Evolutionary conservation across 2,888 invertebrate species (phyloP).

Genomic region (Tigriopus californicus): DNA sequence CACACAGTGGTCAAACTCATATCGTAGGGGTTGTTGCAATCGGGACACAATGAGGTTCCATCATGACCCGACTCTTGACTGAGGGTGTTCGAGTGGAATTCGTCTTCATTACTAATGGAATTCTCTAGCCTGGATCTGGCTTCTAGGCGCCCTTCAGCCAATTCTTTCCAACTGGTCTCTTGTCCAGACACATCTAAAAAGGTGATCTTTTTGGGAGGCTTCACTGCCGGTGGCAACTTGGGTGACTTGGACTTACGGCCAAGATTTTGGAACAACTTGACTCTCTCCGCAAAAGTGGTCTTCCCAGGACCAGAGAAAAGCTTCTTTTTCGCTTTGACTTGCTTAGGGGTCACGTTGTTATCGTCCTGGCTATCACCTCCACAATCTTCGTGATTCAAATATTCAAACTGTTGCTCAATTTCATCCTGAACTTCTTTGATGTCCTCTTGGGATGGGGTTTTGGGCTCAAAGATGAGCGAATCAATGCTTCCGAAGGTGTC

Average conservation of each 20-base stretch:
- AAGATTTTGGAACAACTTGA: slow-evolving; percentile 11
- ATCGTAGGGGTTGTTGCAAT: neutral
- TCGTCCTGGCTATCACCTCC: slow-evolving; percentile 2
- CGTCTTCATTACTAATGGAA: neutral
- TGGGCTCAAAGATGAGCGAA: slow-evolving; percentile 23
- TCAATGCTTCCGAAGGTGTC: slow-evolving; percentile 22
- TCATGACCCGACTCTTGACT: neutral
- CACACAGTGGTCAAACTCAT: neutral
- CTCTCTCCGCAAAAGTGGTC: slow-evolving; percentile 11
- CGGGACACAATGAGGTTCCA: neutral
- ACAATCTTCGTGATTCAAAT: slow-evolving; percentile 13
- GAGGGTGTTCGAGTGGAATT: neutral
- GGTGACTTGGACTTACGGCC: neutral
- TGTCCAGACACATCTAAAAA: neutral
- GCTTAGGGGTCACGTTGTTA: neutral
- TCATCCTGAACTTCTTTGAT: slow-evolving; percentile 17
- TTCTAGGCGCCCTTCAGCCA: neutral
- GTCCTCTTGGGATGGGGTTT: slow-evolving; percentile 18
- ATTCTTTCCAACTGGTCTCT: slow-evolving; percentile 9
- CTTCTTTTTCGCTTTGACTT: too few species aligned
- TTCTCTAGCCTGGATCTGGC: neutral
- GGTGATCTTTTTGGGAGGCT: neutral
- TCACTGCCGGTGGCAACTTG: neutral
- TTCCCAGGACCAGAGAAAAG: slow-evolving; percentile 1
- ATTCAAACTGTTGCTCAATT: slow-evolving; percentile 17